A percentile compares a stretch with the other conserved stretches of the same genome.
These are phyloP conservation scores for Tolypeutes matacus DNA, from an alignment of 2,797 vertebrate genomes.

Conservation along the genomic window DNA sequence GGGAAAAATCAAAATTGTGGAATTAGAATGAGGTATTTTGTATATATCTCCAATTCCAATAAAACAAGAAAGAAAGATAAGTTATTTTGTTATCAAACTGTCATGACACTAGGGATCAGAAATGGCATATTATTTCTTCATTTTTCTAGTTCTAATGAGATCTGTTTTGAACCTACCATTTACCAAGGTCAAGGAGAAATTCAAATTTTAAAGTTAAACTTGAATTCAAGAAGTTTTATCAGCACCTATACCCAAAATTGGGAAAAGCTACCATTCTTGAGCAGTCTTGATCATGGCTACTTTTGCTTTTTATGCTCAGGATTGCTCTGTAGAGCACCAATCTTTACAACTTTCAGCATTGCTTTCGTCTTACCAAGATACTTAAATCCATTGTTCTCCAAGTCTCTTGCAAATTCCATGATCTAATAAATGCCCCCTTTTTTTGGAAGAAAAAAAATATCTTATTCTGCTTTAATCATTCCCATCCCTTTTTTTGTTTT, in stretches of 20 bases:
- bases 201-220: background rate
- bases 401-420: too few species aligned
- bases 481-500: too few species aligned
- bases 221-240: background rate
- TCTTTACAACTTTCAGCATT: background rate
- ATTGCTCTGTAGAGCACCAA: background rate
- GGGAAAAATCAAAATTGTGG: background rate
- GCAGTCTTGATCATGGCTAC: background rate
- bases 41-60: background rate
- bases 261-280: background rate
- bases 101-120: background rate
- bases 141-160: constrained; percentile 1
- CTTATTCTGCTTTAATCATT: too few species aligned
- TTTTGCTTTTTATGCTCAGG: background rate
- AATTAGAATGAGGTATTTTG: background rate
- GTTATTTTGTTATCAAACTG: background rate
- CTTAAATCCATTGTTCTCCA: background rate
- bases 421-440: too few species aligned
- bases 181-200: background rate
- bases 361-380: background rate
- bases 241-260: background rate
- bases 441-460: too few species aligned
- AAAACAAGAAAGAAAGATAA: background rate
- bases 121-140: background rate
- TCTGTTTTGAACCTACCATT: background rate